Evolutionary conservation across 2,113 vertebrate species (phyloP), one percentile per base, ranked within the genome.

Genomic region (Stigmatopora argus): DNA sequence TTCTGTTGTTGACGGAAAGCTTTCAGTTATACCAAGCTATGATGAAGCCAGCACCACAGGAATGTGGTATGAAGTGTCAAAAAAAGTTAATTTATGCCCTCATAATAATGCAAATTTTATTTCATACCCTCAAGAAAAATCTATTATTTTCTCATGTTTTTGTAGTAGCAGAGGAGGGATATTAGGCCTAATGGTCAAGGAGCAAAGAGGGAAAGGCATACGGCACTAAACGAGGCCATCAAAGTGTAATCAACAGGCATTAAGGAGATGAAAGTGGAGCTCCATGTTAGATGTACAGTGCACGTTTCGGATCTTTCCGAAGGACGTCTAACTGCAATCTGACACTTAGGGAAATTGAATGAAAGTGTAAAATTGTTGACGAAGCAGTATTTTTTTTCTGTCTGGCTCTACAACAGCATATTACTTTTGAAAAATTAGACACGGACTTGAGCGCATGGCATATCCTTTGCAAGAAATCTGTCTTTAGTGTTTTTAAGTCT

Each of bases 1-100:
- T 77, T 82, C 64, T 79, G 82, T 79, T 58, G 46, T 60, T 81
- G 78, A 82, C 77, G 66, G 67, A 81, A 64, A 64, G 67, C 73
- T 79, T 82, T 84, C 65, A 80, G 71, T 84, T 70, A 76, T 63
- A 74, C 59, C 68, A 74, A 45, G 34, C 19, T 7, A 7, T 70
- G 73, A 78, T 75, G 73, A 83, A 75, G 74, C 60, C 70, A 69
- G 66, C 64, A 65, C 71, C 55, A 64, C 58, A 65, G 56, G 48
- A 66, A 60, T 62, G 69, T 58, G 65, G 57, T 67, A 23, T 15
- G 48, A 74, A 80, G 80, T 79, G 78, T 73, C 69, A 69, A 76
- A 80, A 62, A 55, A 78, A 45, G 21, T 70, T 75, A 67, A 78
- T 77, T 77, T 71, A 83, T 71, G 72, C 65, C 80, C 75, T 67